These are phyloP conservation scores for Sinocyclocheilus rhinocerous DNA, from an alignment of 2,113 vertebrate species.

Conservation along the genomic window DNA sequence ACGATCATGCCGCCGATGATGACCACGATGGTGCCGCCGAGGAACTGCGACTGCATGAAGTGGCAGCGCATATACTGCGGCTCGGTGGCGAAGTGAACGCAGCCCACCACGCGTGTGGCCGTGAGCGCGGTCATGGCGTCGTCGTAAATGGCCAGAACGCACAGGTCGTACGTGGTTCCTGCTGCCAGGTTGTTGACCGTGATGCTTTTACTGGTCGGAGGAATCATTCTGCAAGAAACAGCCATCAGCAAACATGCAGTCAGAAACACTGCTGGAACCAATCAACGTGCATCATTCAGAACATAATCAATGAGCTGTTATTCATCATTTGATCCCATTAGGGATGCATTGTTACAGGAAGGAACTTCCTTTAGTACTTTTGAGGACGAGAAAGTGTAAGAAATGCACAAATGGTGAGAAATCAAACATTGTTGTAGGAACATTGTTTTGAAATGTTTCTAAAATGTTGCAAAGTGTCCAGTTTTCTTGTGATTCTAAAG, in stretches of 20 bases:
- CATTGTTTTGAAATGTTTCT: too few relatives aligned
- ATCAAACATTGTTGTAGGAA: too few relatives aligned
- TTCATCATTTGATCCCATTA: too few relatives aligned
- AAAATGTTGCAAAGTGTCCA: too few relatives aligned
- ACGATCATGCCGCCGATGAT: conserved; percentile 99
- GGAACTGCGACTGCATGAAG: conserved; percentile 99
- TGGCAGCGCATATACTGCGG: conserved; percentile 96
- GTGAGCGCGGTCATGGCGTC: conserved; percentile 95
- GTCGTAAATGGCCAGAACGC: conserved; percentile 96
- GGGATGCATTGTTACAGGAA: too few relatives aligned
- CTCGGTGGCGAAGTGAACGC: conserved; percentile 93
- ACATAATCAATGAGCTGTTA: background rate
- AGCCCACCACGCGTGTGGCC: conserved; percentile 94
- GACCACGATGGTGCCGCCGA: conserved; percentile 98
- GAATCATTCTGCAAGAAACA: conserved; percentile 87
- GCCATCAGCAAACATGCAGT: background rate
- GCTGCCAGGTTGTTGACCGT: conserved; percentile 96
- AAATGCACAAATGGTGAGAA: too few relatives aligned
- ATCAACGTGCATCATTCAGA: background rate
- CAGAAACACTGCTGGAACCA: background rate
- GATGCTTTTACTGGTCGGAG: conserved; percentile 94
- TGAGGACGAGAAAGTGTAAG: too few relatives aligned
- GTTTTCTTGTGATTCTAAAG: too few relatives aligned
- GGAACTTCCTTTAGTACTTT: too few relatives aligned
- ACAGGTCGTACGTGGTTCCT: conserved; percentile 91